Evolutionary conservation across 2,797 vertebrate species (phyloP), one percentile per base, ranked within the genome.

Genomic region (Myotis vivesi): DNA sequence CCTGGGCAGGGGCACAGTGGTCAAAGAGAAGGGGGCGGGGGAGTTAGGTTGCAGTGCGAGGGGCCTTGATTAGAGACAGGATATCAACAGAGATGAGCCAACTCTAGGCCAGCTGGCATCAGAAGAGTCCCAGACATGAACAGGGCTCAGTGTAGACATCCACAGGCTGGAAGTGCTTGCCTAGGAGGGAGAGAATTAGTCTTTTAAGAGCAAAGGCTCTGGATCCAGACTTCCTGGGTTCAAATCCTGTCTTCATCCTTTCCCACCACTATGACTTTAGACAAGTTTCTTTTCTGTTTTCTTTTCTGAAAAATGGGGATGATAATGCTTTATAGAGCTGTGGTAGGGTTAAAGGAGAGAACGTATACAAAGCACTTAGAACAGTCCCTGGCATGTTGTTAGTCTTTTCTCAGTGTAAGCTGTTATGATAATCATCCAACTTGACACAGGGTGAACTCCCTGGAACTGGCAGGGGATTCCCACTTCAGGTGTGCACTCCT

Each of bases 211-310:
- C n/a, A 86, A 68, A n/a, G 73, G 22, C 46, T 57, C 62, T 17
- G 66, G 30, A 93, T 30, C 55, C 49, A 92, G 20, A 46, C 51
- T 23, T 20, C 44, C 36, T 33, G 6, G 8, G 20, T 89, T 90
- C 25, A 49, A 72, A 64, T 44, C 41, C 73, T 88, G 22, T 53
- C 33, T 72, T n/a, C 49, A 64, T 59, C 19, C 36, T 41, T 86
- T 59, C 44, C 16, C n/a, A 51, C 33, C 25, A 62, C n/a, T 11
- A 33, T 44, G 81, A 68, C 59, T 46, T 89, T n/a, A 49, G 72
- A 69, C 51, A 59, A 82, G n/a, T 71, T n/a, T n/a, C n/a, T n/a
- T n/a, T n/a, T 89, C 33, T 20, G n/a, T 82, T 91, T 93, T 86
- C 86, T 89, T 62, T 86, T 36, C 87, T 90, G 68, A 23, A 69